Base-by-base conservation (phyloP, 2,888 invertebrate species). In the Sarcophaga rosellei region DNA sequence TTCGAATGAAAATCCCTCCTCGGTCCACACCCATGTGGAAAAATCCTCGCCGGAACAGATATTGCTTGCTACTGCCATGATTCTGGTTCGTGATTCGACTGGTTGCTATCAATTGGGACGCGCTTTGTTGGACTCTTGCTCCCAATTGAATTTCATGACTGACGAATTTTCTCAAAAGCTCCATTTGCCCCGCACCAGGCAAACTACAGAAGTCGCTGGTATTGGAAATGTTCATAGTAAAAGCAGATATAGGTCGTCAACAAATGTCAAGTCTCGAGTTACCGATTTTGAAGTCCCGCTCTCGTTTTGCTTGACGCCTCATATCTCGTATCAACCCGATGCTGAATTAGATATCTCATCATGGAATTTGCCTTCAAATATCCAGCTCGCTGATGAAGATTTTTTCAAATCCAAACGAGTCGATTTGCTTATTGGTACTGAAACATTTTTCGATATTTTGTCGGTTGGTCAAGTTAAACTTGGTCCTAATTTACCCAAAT, bases 241-340 rank as follows among this genome's bases (percentile, higher is more conserved):
- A 11, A 78, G 81, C 8, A 85, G 84, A 25, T 78, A 79, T 47
- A 83, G 80, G 21, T 78, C 66, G 17, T 84, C 66, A 8, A 85
- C 77, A 12, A 82, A 59, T 73, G 78, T 88, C 1, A 88, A 87
- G 74, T 86, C 85, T 23, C 84, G 78, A 5, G 23, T 70, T 12
- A 74, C 70, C 35, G 68, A 75, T 35, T 88, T 85, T 66, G 83
- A 88, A 53, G 21, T 84, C 1, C 45, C 72, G 17, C 66, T 88
- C 10, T 70, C 81, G 35, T 87, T 87, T 44, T 83, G 81, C 70
- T 35, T 88, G 5, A 87, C 86, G 15, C 77, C 88, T 8, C 74
- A 86, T 20, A 88, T 88, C 17, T 84, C 88, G 0, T 88, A 88
- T 23, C 88, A 88, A 62, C 88, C 88, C 8, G 87, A 88, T 23